phyloP scores from a whole-genome alignment of 2,888 invertebrate species.

The Drosophila dives region DNA sequence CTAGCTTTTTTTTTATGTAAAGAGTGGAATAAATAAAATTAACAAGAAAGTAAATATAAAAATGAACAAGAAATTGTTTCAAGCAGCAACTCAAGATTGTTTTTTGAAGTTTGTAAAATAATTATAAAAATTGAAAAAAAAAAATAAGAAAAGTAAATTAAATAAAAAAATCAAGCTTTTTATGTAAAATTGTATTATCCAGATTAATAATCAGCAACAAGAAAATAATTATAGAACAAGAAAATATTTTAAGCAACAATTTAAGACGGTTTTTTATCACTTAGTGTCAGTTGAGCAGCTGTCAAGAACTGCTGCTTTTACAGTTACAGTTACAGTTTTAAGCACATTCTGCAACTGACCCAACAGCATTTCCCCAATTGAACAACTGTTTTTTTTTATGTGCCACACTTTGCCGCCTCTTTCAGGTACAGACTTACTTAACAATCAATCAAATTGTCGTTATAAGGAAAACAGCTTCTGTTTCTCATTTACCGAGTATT shows the following conservation, averaged over 20 bases:
- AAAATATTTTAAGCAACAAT: background rate
- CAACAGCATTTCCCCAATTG: slow-evolving; percentile 17
- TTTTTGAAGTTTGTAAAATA: background rate
- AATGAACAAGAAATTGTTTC: background rate
- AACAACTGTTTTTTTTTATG: slow-evolving; percentile 18
- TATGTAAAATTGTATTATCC: background rate
- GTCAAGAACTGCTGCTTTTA: slow-evolving; percentile 30
- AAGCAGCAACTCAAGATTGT: background rate
- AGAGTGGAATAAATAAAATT: background rate
- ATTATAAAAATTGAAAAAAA: background rate
- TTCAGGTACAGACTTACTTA: slow-evolving; percentile 37
- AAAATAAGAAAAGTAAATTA: no score
- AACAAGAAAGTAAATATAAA: background rate
- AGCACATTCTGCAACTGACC: slow-evolving; percentile 8
- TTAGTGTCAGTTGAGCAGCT: slow-evolving; percentile 17
- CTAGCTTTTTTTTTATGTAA: background rate
- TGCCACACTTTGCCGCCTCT: background rate
- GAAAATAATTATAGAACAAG: background rate
- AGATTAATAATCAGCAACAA: background rate
- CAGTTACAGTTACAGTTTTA: slow-evolving; percentile 5
- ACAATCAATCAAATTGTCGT: slow-evolving; percentile 74
- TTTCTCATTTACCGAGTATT: slow-evolving; percentile 7
- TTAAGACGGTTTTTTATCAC: slow-evolving; percentile 8
- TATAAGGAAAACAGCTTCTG: slow-evolving; percentile 24
- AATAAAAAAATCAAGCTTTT: background rate